Base-by-base conservation (phyloP, 2,113 vertebrate species). In the Salvelinus alpinus region DNA sequence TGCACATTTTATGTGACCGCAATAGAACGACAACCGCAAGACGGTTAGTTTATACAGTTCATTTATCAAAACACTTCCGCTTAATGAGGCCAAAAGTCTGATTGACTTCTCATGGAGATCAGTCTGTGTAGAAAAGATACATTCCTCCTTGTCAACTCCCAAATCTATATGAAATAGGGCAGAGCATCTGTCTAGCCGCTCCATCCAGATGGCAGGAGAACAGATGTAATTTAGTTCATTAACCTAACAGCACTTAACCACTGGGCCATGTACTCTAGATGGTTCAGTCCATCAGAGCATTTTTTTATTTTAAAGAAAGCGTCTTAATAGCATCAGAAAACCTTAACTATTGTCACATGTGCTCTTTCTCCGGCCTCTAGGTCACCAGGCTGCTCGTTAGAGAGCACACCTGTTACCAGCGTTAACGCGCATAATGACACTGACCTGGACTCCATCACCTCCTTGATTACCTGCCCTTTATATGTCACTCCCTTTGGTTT, bases 191-290 rank as follows among this genome's bases (percentile, higher is more conserved):
- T 84, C 84, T 86, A 64, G 70, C 81, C 82, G 76, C 78, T 85
- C 79, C 80, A 67, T 82, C 85, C 91, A 92, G 92, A 92, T 90
- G 90, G 91, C 77, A 64, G 88, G 80, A 80, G 84, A 89, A 89
- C 77, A 80, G 91, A 92, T 91, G 91, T 85, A 91, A 92, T 93
- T 90, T 89, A 88, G 84, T 90, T 93, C 88, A 92, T 93, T 93
- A 93, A 93, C 92, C 91, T 91, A 91, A 92, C 84, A 90, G 89
- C 81, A 80, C 80, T 88, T 87, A 89, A 91, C 88, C 90, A 89
- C 81, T 79, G 82, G 91, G 86, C 86, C 88, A 76, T 87, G 86
- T 81, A 83, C 22, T 24, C 13, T 22, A 27, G 68, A 87, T 81
- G 83, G 78, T 88, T 91, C 71, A 34, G 66, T 89, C 87, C 85